These are phyloP conservation scores for Drepana arcuata DNA, from an alignment of 1,140 invertebrate genomes.

Conservation along the genomic window DNA sequence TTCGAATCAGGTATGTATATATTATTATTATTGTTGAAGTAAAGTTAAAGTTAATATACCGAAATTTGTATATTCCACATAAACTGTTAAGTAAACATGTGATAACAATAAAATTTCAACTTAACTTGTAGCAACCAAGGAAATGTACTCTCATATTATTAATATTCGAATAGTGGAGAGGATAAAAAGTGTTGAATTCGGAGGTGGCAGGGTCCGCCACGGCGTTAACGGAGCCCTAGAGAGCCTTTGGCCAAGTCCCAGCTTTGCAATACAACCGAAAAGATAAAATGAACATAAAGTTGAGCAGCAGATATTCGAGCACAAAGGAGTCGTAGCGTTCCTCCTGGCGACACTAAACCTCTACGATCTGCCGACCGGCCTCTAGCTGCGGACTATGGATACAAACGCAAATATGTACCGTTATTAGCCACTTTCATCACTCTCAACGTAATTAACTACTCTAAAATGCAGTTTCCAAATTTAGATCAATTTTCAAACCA, in stretches of 20 bases:
- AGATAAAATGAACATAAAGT: constrained; percentile 71
- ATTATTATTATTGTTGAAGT: no score
- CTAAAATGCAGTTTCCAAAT: no score
- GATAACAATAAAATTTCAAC: constrained; percentile 20
- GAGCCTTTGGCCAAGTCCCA: constrained; percentile 54
- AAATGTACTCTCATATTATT: constrained; percentile 26
- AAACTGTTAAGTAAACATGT: constrained; percentile 11
- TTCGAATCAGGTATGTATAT: constrained; percentile 58
- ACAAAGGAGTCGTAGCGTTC: constrained; percentile 62
- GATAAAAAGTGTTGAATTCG: constrained; percentile 41
- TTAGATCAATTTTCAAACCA: no score
- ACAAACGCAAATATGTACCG: no score
- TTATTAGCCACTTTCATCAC: no score
- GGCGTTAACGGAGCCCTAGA: constrained; percentile 62
- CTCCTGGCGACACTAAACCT: constrained; percentile 60
- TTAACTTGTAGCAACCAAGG: constrained; percentile 14
- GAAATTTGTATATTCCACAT: no score
- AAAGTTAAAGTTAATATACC: neutral
- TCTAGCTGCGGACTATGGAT: no score
- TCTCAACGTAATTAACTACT: no score
- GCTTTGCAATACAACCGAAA: constrained; percentile 61
- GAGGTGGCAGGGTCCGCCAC: constrained; percentile 35
- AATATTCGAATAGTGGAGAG: constrained; percentile 59
- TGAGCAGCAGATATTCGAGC: constrained; percentile 61
- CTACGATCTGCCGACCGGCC: no score